phyloP scores from a whole-genome alignment of 2,113 vertebrate species.

The Aldabrachelys gigantea region DNA sequence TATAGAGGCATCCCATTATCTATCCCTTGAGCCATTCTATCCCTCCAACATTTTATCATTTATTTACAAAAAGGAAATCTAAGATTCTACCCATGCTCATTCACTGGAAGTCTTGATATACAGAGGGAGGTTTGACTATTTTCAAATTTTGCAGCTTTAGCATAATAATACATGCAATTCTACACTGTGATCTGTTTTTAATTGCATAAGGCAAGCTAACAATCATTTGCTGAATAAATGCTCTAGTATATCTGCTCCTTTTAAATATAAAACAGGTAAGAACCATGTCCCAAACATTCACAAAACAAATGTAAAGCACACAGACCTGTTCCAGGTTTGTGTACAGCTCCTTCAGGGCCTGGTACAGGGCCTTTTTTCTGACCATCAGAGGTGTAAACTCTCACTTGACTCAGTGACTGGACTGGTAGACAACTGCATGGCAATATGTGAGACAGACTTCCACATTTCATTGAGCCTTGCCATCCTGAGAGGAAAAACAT shows the following conservation, averaged over 20 bases:
- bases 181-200: background rate
- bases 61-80: background rate
- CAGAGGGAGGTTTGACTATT: background rate
- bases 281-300: background rate
- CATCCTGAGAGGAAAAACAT: constrained; percentile 78
- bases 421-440: constrained; percentile 76
- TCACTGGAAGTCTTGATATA: background rate
- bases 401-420: constrained; percentile 79
- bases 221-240: background rate
- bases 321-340: constrained; percentile 70
- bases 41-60: background rate
- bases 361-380: constrained; percentile 76
- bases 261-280: background rate
- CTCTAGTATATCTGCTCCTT: background rate
- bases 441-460: constrained; percentile 75
- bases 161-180: background rate
- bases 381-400: constrained; percentile 85
- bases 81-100: background rate
- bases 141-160: rapidly evolving
- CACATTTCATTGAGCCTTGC: constrained; percentile 76
- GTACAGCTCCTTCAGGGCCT: constrained; percentile 1
- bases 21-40: background rate
- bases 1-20: background rate
- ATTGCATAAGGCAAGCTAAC: background rate
- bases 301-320: background rate